Conservation (phyloP, 1,140 invertebrate species). For the Neodiprion fabricii region DNA sequence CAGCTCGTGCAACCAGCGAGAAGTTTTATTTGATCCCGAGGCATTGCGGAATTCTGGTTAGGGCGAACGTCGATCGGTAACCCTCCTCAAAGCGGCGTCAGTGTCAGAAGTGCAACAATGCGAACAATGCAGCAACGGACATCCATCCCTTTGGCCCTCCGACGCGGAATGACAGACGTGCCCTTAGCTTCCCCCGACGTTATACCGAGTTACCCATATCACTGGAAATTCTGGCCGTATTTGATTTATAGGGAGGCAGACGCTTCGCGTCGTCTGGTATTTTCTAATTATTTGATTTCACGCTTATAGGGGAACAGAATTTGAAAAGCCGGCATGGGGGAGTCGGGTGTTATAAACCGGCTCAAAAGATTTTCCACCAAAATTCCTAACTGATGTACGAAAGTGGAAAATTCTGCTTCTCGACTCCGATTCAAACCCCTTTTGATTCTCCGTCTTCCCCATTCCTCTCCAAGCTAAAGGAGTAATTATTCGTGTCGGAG, state of each 20-base stretch:
- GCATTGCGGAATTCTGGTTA: background rate
- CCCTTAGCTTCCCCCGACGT: background rate
- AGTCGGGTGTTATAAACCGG: background rate
- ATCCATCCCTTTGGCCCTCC: conserved; percentile 4
- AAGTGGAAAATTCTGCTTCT: background rate
- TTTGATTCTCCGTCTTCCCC: background rate
- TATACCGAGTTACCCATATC: background rate
- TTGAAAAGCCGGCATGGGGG: background rate
- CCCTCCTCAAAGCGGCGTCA: conserved; percentile 3
- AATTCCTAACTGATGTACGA: background rate
- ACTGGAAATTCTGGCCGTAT: background rate
- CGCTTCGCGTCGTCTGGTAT: background rate
- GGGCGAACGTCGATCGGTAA: background rate
- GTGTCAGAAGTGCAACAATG: background rate
- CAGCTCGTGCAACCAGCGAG: background rate
- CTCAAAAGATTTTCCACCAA: background rate
- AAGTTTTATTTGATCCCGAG: background rate
- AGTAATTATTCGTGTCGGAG: background rate
- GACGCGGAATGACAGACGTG: conserved; percentile 1
- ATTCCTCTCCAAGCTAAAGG: background rate
- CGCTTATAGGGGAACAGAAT: background rate
- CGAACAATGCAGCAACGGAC: background rate
- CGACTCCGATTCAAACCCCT: background rate
- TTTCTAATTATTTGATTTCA: conserved; percentile 4
- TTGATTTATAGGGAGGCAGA: conserved; percentile 1